Evolutionary conservation across 2,888 invertebrate genomes (phyloP), one percentile per base, ranked within the genome.

Genomic region (Mylabris sibirica): DNA sequence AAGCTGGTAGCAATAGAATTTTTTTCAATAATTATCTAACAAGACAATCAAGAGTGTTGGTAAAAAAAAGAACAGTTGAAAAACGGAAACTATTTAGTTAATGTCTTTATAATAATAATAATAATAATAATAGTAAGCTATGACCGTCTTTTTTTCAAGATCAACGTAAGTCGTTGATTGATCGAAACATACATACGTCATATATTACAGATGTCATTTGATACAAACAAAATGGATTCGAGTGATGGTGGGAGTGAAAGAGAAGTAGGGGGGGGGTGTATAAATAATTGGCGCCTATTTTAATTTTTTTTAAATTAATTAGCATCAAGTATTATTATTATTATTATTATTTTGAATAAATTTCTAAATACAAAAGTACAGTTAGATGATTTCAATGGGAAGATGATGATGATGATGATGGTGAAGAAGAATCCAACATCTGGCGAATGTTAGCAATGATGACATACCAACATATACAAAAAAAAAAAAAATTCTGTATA

Each of bases 381-480:
- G 49, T 49, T 49, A 49, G 49, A 49, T 49, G 49, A 49, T 49
- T 49, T 49, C 49, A 11, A 49, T 20, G 2, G 20, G 20, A 49
- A 2, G 49, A 49, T 17, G n/a, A n/a, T n/a, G n/a, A n/a, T n/a
- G n/a, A n/a, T n/a, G n/a, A n/a, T n/a, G n/a, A n/a, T n/a, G n/a
- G n/a, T n/a, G 20, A 44, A 44, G 44, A 44, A 20, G 49, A 49
- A 11, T 49, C 17, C 41, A 69, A 69, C 69, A 69, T 64, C 69
- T 69, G 69, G 69, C 64, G 59, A 69, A 69, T 69, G 69, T 69
- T 66, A 66, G 66, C 64, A 65, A 62, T 20, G 49, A 62, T 20
- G 49, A 20, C 49, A 49, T 8, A 49, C 49, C 20, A 49, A 49
- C n/a, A n/a, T n/a, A n/a, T n/a, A n/a, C 4, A 17, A 20, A 49